phyloP scores from a whole-genome alignment of 1,140 invertebrate species.

The Macrobrachium rosenbergii region DNA sequence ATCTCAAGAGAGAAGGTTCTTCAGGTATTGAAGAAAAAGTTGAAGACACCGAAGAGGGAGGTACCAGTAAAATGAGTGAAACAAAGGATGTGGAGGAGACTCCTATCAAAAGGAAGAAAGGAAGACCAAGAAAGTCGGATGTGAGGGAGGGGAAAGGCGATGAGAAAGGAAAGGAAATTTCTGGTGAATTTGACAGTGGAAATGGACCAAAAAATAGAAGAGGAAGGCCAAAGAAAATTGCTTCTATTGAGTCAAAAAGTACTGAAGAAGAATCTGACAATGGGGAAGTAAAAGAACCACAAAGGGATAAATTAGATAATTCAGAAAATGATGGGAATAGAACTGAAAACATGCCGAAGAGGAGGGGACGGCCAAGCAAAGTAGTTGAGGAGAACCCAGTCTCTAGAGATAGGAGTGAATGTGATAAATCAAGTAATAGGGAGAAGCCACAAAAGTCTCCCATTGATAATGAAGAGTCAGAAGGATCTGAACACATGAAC shows the following conservation, averaged over 20 bases:
- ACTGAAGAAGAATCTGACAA: not conserved
- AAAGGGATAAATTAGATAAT: slow-evolving; percentile 12
- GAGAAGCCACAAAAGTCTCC: not conserved
- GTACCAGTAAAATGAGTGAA: not conserved
- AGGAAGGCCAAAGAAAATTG: not conserved
- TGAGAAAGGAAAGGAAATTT: slow-evolving; percentile 25
- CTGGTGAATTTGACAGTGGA: not conserved
- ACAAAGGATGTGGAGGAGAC: not conserved
- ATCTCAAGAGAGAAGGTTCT: not conserved
- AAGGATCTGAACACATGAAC: not conserved
- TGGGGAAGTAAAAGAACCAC: not conserved
- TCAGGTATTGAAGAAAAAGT: not conserved
- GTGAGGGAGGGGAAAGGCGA: slow-evolving; percentile 50
- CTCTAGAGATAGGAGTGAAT: not conserved
- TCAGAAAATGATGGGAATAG: not conserved
- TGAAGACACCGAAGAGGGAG: not conserved
- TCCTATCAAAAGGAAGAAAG: slow-evolving; percentile 10
- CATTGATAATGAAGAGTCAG: too few relatives aligned
- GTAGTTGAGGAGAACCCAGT: not conserved
- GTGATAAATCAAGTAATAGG: not conserved
- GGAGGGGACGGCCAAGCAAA: slow-evolving; percentile 46
- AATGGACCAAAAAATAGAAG: not conserved
- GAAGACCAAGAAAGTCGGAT: slow-evolving; percentile 51
- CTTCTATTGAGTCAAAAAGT: not conserved
- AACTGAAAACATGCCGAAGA: slow-evolving; percentile 32